Evolutionary conservation across 2,797 vertebrate genomes (phyloP), one percentile per base, ranked within the genome.

Genomic region (Harpagifer antarcticus): DNA sequence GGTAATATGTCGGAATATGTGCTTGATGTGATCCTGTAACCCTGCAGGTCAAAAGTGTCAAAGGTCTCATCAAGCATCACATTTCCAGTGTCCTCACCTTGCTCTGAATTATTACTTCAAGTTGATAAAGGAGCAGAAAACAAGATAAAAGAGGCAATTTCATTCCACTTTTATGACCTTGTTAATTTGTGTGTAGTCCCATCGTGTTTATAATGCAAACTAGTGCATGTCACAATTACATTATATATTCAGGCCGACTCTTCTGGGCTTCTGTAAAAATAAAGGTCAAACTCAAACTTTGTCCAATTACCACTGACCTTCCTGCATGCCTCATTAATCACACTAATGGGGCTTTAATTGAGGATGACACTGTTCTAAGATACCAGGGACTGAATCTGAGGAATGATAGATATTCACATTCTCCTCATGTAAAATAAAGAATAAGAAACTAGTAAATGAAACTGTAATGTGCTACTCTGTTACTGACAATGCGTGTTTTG

Each of bases 231-330:
- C 23, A 23, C 23, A 23, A 23, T 23, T 23, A 23, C 23, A 23
- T 23, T 2, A 23, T 17, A 53, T 8, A 8, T 37, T 37, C 33
- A 9, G 33, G 33, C 33, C 1, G 5, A 6, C 6, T 37, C 33
- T 8, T 37, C 33, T 37, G 5, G 0, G 27, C 27, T 27, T 27
- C 27, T 27, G 27, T 27, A 0, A 37, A 37, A 64, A 49, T 42
- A 59, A 79, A 76, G 64, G 44, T 54, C 45, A 47, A 45, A 9
- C 42, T 16, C 48, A 49, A 48, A 54, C 43, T 20, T 37, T 37
- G 33, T 37, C 33, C 33, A 37, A 37, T 37, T 37, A 37, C 53
- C 27, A 33, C 37, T 52, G 44, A 66, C 50, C 47, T 47, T 67
- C 33, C 20, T 17, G 3, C 17, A n/a, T 20, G 40, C 2, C 43